Evolutionary conservation across 2,113 vertebrate genomes (phyloP).

Genomic region (Cisticola juncidis): DNA sequence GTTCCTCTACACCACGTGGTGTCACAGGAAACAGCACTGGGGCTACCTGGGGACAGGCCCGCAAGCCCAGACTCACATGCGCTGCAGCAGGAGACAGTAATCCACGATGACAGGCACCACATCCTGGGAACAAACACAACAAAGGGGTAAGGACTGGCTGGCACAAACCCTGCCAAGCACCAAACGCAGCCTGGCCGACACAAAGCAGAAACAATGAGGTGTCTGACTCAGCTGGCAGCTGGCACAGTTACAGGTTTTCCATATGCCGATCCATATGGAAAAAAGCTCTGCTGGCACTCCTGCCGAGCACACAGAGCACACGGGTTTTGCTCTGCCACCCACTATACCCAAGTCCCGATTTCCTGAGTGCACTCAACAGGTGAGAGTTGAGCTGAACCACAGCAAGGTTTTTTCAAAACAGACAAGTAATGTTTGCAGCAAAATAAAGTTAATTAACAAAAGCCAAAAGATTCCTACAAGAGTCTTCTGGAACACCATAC

Average conservation of each 20-base stretch:
- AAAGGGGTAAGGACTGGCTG: neutral
- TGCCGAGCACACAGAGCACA: neutral
- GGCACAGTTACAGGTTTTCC: neutral
- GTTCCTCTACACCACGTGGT: neutral
- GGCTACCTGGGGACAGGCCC: neutral
- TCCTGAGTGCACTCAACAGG: neutral
- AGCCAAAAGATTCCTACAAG: neutral
- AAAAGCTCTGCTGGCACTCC: neutral
- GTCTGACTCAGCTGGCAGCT: neutral
- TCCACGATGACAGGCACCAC: constrained; percentile 91
- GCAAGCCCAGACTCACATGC: constrained; percentile 80
- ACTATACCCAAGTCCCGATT: neutral
- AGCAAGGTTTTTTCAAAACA: neutral
- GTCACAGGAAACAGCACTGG: neutral
- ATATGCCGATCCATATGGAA: neutral
- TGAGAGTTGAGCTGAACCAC: neutral
- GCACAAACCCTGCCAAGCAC: neutral
- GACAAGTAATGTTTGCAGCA: neutral
- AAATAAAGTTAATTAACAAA: neutral
- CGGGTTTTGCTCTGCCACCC: neutral
- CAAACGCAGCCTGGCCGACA: neutral
- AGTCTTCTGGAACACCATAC: constrained; percentile 56
- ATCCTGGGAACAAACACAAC: constrained; percentile 76
- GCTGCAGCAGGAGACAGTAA: constrained; percentile 91
- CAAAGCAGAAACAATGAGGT: neutral